Evolutionary conservation across 92 coral and sea anemone genomes (phyloP).

Genomic region (Muricea muricata): DNA sequence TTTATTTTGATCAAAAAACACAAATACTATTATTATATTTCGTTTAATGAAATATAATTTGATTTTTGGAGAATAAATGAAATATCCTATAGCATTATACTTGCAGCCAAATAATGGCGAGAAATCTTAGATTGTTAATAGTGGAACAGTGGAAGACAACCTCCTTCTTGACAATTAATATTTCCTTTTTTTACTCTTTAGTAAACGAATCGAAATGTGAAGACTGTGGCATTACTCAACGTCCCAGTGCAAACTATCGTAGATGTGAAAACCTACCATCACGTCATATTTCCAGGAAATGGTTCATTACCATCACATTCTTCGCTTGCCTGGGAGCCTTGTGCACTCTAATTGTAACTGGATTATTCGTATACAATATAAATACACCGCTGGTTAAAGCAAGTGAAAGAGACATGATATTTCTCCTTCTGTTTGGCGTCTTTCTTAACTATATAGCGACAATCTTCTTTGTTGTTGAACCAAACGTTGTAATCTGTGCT

Average conservation of each 20-base stretch:
- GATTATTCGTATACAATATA: slow-evolving; percentile 61
- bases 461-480: slow-evolving; percentile 73
- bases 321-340: slow-evolving; percentile 80
- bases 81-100: no score
- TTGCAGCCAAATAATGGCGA: no score
- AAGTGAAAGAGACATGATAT: slow-evolving; percentile 89
- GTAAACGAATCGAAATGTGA: slow-evolving; percentile 59
- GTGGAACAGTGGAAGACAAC: no score
- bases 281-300: slow-evolving; percentile 69
- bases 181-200: slow-evolving; percentile 15
- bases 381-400: slow-evolving; percentile 96
- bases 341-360: slow-evolving; percentile 63
- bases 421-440: slow-evolving; percentile 78
- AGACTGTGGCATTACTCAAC: slow-evolving; percentile 66
- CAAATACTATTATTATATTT: no score
- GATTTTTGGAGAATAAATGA: no score
- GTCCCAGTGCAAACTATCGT: slow-evolving; percentile 63
- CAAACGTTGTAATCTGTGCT: slow-evolving; percentile 70
- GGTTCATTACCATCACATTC: slow-evolving; percentile 77
- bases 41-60: no score
- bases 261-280: slow-evolving; percentile 86
- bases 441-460: slow-evolving; percentile 76
- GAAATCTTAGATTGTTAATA: no score
- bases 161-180: background rate
- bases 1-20: no score